Evolutionary conservation across 2,888 invertebrate species (phyloP), one percentile per base, ranked within the genome.

Genomic region (Petrolisthes cinctipes): DNA sequence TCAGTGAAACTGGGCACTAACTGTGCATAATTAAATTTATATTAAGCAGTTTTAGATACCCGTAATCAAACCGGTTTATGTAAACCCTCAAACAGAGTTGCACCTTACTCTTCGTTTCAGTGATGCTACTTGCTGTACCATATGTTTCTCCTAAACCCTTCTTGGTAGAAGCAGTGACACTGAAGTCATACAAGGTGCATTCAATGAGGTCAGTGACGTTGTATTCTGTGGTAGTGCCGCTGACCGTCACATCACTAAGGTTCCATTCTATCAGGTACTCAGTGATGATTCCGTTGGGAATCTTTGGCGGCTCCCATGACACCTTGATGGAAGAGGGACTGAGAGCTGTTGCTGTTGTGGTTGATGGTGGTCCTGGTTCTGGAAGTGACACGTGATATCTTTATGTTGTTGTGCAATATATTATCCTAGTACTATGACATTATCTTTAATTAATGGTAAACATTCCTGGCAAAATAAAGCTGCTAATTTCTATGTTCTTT

Each of bases 331-430:
- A 71, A 6, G 71, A 71, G 20, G 71, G 20, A n/a, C 6, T n/a
- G 6, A n/a, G 6, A n/a, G 71, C 6, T n/a, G 14, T 20, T 71
- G 71, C n/a, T 6, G 71, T 6, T 6, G n/a, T n/a, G n/a, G 14
- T 23, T 14, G n/a, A 5, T 79, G 54, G 54, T 20, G 79, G 79
- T 54, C 79, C 79, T 11, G 79, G 79, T 53, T 14, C 79, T 79
- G 79, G 5, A 14, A 54, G 14, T 54, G 23, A 56, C 4, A 9
- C 20, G 71, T 37, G 37, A 37, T 37, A 37, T 37, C 2, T 37
- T 37, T 37, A 37, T 37, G 37, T 1, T 37, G 37, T 37, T 37
- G 2, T 37, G 37, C 0, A 37, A 37, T 37, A 37, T 37, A 37
- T 37, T 37, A 37, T 37, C 2, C 37, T 37, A 2, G 37, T 37